Evolutionary conservation across 2,113 vertebrate species (phyloP), one percentile per base, ranked within the genome.

Genomic region (Tor tambroides): DNA sequence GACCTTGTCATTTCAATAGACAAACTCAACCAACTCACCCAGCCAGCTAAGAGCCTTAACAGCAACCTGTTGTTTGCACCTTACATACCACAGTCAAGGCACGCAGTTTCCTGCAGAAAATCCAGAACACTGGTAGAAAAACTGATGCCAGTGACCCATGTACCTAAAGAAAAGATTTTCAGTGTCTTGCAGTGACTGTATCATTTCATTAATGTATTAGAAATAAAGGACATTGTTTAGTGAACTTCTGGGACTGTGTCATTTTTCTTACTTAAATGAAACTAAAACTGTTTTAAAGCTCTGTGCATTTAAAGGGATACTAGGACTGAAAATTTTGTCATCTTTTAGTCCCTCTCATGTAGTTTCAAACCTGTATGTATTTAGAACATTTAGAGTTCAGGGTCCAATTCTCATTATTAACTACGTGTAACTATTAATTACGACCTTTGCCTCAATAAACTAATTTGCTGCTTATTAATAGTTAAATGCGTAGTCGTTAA

Each of bases 21-120:
- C 35, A 43, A n/a, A 74, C 35, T 74, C 21, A 41, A 41, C 35
- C 9, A n/a, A 41, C 71, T n/a, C 67, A 9, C 9, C 35, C 71
- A 41, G 10, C 41, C 35, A 43, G 71, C 19, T 10, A 74, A 74
- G 35, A 74, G 19, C 9, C 38, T 74, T 74, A 9, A 74, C 71
- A 41, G 23, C 35, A 10, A 74, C 35, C 19, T 74, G 71, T 74
- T 74, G 10, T 74, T 74, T 74, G 71, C 71, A 43, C 71, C 71
- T n/a, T 74, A 43, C 38, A 74, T 74, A n/a, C 71, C 71, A 74
- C 71, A 41, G 71, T 41, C 71, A 74, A 74, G 71, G 6, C 35
- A 74, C n/a, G 9, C 32, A 71, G 30, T 4, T 71, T 71, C 67
- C 67, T 38, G 32, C 32, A 71, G 7, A 38, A 21, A 71, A 71